Evolutionary conservation across 2,113 vertebrate species (phyloP).

Genomic region (Bufo gargarizans): DNA sequence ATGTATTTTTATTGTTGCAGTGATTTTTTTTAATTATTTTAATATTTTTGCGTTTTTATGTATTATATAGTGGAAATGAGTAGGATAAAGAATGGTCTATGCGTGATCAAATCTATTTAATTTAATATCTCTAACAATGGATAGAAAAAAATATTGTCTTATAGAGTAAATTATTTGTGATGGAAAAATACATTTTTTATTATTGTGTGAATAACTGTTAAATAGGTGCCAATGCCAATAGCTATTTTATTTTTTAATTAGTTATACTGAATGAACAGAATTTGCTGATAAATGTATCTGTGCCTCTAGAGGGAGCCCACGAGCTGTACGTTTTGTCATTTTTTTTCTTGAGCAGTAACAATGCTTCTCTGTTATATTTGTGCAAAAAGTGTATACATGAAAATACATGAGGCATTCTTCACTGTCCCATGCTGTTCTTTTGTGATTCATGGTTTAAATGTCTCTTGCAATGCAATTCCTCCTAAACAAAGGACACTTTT

Average conservation of each 20-base stretch:
- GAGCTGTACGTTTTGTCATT: conserved; percentile 24
- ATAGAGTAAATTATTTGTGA: too few relatives aligned
- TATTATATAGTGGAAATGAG: not conserved
- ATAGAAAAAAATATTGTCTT: too few relatives aligned
- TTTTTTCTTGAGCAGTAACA: not conserved
- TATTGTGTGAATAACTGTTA: not conserved
- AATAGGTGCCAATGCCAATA: not conserved
- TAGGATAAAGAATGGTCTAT: too few relatives aligned
- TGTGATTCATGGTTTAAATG: conserved; percentile 15
- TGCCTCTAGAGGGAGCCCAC: conserved; percentile 51
- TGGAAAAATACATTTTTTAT: too few relatives aligned
- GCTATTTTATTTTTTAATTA: too few relatives aligned
- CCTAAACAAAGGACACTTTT: not conserved
- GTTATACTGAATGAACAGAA: not conserved
- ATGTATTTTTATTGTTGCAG: not conserved
- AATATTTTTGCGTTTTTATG: too few relatives aligned
- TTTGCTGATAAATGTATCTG: not conserved
- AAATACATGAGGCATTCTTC: not conserved
- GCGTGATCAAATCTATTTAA: not conserved
- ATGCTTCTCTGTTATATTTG: conserved; percentile 11
- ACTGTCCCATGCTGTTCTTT: conserved; percentile 37
- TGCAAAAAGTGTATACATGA: conserved; percentile 20
- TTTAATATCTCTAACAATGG: too few relatives aligned
- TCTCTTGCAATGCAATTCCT: not conserved
- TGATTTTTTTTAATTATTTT: too few relatives aligned